Evolutionary conservation across 2,888 invertebrate species (phyloP).

Genomic region (Drosophila austrosaltans): DNA sequence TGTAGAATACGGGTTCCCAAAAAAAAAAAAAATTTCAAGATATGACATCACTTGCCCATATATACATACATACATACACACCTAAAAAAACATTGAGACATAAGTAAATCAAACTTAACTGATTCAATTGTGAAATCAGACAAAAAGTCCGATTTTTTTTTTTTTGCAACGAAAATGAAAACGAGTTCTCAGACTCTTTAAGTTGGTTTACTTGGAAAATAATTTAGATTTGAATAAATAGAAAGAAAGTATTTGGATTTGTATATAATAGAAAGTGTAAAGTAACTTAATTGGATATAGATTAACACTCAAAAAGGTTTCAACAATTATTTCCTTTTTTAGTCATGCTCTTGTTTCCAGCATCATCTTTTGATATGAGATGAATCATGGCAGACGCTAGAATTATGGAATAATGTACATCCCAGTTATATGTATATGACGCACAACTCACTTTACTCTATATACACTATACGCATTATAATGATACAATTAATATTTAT

Average conservation of each 20-base stretch:
- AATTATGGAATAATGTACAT: too few relatives aligned
- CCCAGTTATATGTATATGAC: too few relatives aligned
- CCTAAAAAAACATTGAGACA: conserved; percentile 44
- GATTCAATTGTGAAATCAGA: conserved; percentile 23
- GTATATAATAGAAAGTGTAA: not conserved
- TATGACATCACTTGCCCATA: conserved; percentile 57
- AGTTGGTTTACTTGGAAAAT: conserved; percentile 17
- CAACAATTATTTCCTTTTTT: too few relatives aligned
- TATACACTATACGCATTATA: too few relatives aligned
- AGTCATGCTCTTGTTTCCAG: too few relatives aligned
- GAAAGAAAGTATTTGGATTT: too few relatives aligned
- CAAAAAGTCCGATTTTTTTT: conserved; percentile 7
- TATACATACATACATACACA: conserved; percentile 24
- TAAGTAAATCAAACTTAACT: conserved; percentile 50
- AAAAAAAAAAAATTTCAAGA: conserved; percentile 27
- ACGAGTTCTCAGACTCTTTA: not conserved
- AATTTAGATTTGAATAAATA: not conserved
- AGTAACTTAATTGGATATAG: not conserved
- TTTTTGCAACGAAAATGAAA: not conserved
- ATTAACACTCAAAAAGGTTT: too few relatives aligned
- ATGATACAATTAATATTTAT: too few relatives aligned
- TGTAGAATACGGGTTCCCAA: conserved; percentile 43
- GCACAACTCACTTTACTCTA: too few relatives aligned
- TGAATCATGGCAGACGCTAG: too few relatives aligned
- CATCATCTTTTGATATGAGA: too few relatives aligned